Evolutionary conservation across 2,113 vertebrate genomes (phyloP).

Genomic region (Coptodon rendalli): DNA sequence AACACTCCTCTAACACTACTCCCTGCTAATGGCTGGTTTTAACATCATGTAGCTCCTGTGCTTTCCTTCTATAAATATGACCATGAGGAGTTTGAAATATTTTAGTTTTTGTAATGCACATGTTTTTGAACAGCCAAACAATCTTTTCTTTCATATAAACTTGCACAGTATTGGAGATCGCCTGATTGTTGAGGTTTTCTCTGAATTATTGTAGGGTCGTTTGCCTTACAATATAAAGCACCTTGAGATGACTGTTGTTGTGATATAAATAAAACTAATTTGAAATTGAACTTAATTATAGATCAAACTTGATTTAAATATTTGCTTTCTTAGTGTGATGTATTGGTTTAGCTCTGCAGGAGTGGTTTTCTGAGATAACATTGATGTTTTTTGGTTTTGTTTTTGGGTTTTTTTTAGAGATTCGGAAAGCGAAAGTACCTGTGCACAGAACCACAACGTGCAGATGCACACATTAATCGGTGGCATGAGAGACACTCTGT

Average conservation of each 20-base stretch:
- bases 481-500: neutral
- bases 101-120: neutral
- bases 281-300: neutral
- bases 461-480: neutral
- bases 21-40: neutral
- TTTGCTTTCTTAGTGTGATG: neutral
- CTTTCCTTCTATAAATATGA: neutral
- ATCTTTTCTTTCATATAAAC: neutral
- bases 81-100: neutral
- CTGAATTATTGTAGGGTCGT: neutral
- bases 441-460: neutral
- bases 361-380: neutral
- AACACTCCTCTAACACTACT: neutral
- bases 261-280: neutral
- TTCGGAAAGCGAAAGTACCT: neutral
- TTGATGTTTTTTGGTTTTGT: rapidly evolving
- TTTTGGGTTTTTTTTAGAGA: neutral
- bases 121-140: neutral
- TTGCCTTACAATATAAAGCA: neutral
- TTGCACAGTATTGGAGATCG: neutral
- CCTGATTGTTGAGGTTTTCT: neutral
- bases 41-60: neutral
- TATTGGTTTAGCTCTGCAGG: neutral
- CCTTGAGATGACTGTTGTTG: neutral
- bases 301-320: neutral